Evolutionary conservation across 1,140 invertebrate genomes (phyloP).

Genomic region (Apis cerana): DNA sequence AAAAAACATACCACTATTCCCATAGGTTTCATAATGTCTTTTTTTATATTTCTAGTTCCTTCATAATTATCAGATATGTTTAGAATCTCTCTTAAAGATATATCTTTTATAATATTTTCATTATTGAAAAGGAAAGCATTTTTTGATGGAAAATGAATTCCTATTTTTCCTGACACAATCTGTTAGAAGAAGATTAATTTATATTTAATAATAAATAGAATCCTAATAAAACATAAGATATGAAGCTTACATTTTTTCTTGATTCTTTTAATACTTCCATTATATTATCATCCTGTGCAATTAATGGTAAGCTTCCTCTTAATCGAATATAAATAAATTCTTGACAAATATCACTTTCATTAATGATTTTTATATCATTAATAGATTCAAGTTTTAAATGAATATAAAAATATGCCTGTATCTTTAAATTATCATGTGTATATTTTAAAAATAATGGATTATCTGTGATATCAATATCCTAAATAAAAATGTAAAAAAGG

Average conservation of each 20-base stretch:
- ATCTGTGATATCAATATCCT: slow-evolving; percentile 89
- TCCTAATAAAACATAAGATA: not conserved
- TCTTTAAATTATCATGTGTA: slow-evolving; percentile 80
- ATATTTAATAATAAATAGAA: not conserved
- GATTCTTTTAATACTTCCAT: slow-evolving; percentile 73
- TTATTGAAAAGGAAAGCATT: slow-evolving; percentile 83
- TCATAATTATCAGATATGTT: slow-evolving; percentile 73
- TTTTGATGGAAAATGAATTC: slow-evolving; percentile 83
- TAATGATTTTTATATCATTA: slow-evolving; percentile 83
- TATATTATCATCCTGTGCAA: slow-evolving; percentile 69
- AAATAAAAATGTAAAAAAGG: slow-evolving; percentile 43
- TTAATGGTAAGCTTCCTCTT: slow-evolving; percentile 73
- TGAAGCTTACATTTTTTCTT: slow-evolving; percentile 74
- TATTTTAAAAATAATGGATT: slow-evolving; percentile 87
- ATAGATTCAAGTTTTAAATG: slow-evolving; percentile 87
- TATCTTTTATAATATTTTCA: slow-evolving; percentile 81
- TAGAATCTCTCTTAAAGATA: slow-evolving; percentile 82
- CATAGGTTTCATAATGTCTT: slow-evolving; percentile 79
- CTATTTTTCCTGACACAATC: slow-evolving; percentile 85
- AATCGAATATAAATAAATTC: slow-evolving; percentile 86
- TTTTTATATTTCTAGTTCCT: slow-evolving; percentile 74
- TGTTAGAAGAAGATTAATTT: slow-evolving; percentile 61
- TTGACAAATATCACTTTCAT: slow-evolving; percentile 83
- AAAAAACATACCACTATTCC: slow-evolving; percentile 73
- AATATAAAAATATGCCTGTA: slow-evolving; percentile 85